A percentile compares a stretch with the other conserved stretches of the same genome.
phyloP scores from a whole-genome alignment of 2,797 vertebrate species.

The Fundulus diaphanus region DNA sequence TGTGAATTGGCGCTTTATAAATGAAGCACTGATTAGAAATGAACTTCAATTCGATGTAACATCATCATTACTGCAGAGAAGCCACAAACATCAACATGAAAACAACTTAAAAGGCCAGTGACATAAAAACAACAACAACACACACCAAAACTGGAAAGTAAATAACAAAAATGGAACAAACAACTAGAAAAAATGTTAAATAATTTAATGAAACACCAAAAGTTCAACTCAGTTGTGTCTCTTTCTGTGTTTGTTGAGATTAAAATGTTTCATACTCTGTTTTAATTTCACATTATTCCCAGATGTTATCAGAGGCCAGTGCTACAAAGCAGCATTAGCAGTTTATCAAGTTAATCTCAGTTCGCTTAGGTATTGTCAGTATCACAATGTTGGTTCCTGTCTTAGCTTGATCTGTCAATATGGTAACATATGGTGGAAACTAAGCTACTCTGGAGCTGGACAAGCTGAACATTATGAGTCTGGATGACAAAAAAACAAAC shows the following conservation, averaged over 20 bases:
- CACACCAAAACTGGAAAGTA: neutral
- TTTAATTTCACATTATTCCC: neutral
- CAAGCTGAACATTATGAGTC: neutral
- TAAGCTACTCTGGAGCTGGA: neutral
- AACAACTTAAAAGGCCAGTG: neutral
- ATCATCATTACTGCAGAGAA: neutral
- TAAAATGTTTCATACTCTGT: neutral
- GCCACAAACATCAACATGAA: neutral
- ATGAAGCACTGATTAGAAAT: neutral
- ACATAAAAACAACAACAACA: neutral
- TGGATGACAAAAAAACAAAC: neutral
- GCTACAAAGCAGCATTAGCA: neutral
- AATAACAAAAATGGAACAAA: slow-evolving; percentile 7
- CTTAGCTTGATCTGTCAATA: neutral
- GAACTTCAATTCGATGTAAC: neutral
- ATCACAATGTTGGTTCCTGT: neutral
- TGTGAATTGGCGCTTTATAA: neutral
- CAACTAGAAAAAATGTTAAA: neutral
- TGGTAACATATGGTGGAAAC: neutral
- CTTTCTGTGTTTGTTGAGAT: neutral
- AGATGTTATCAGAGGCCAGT: neutral
- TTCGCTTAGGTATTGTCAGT: neutral
- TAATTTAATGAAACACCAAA: neutral
- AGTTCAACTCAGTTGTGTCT: neutral
- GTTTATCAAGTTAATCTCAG: neutral